A percentile compares a stretch with the other conserved stretches of the same genome.
Conservation (phyloP, 2,888 invertebrate species). For the Archips crataeganus region DNA sequence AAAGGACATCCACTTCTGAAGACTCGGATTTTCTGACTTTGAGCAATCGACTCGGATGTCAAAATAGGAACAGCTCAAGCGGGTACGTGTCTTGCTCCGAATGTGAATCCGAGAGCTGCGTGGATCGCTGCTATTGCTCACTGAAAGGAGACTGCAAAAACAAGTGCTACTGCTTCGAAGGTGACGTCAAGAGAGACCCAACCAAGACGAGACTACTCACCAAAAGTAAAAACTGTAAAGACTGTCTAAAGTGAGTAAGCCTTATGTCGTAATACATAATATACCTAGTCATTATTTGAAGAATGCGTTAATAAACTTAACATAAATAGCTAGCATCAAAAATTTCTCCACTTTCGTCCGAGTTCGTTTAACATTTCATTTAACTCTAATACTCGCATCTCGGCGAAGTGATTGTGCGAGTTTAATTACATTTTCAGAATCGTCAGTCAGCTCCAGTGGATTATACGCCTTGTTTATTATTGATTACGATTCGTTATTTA, state of each 20-base stretch:
- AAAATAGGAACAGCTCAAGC: conserved; percentile 88
- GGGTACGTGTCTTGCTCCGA: conserved; percentile 95
- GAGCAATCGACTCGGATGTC: conserved; percentile 86
- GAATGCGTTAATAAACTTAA: conserved; percentile 37
- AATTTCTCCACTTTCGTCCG: conserved; percentile 78
- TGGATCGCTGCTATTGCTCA: conserved; percentile 95
- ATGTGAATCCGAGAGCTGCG: conserved; percentile 95
- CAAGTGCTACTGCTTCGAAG: conserved; percentile 88
- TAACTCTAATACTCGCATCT: conserved; percentile 68
- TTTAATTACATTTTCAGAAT: conserved; percentile 70
- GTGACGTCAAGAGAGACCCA: conserved; percentile 75
- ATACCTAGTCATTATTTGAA: conserved; percentile 36
- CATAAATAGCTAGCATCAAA: conserved; percentile 50
- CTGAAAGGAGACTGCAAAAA: conserved; percentile 84
- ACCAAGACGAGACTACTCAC: conserved; percentile 65
- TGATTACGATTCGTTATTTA: conserved; percentile 66
- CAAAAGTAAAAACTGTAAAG: conserved; percentile 75
- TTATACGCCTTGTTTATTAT: conserved; percentile 63
- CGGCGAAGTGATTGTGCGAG: conserved; percentile 64
- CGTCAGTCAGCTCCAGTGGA: conserved; percentile 55
- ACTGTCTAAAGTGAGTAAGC: conserved; percentile 78
- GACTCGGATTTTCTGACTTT: conserved; percentile 86
- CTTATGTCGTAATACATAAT: conserved; percentile 37
- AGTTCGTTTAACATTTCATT: conserved; percentile 70
- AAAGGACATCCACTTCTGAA: conserved; percentile 87